Evolutionary conservation across 1,140 invertebrate genomes (phyloP), one percentile per base, ranked within the genome.

Genomic region (Monochamus saltuarius): DNA sequence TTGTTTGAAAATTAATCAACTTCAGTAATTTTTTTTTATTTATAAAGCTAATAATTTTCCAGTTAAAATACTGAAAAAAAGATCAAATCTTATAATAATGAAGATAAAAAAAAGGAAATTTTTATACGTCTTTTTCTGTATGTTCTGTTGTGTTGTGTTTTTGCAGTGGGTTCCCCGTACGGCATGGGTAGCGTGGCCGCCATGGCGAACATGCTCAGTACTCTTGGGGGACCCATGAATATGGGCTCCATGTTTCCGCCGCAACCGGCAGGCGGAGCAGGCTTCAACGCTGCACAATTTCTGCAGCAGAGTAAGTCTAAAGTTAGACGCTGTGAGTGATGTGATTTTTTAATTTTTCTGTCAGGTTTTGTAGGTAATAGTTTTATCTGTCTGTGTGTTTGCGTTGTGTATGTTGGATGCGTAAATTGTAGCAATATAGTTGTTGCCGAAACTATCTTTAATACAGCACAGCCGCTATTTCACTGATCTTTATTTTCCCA

Each of bases 251-350:
- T 74, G 63, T 69, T 73, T 38, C 65, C 69, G 22, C 62, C 64
- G 10, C 61, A 61, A 46, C 69, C 66, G 10, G 80, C 80, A 3
- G 61, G 68, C 39, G 64, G 75, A 9, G 74, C 78, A 17, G 80
- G 81, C 7, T 85, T 82, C 71, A 87, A 85, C 78, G 82, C 87
- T 71, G 85, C 87, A 67, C 86, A 87, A 70, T 83, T 89, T 75
- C 82, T 90, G 73, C 87, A 89, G 75, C 87, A 89, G 80, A 88
- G 87, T 89, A 85, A 88, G 87, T 86, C 69, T 42, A 59, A 65
- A 38, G 40, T 65, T 58, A 65, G 45, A 59, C 59, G 61, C 59
- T 55, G 63, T 65, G 63, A 65, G 63, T 65, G 53, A 54, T 47
- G 47, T 60, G 50, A 22, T 14, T 34, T 29, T 29, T 38, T 61